These are phyloP conservation scores for Melanocharis versteri DNA, from an alignment of 2,113 vertebrate genomes.

Conservation along the genomic window DNA sequence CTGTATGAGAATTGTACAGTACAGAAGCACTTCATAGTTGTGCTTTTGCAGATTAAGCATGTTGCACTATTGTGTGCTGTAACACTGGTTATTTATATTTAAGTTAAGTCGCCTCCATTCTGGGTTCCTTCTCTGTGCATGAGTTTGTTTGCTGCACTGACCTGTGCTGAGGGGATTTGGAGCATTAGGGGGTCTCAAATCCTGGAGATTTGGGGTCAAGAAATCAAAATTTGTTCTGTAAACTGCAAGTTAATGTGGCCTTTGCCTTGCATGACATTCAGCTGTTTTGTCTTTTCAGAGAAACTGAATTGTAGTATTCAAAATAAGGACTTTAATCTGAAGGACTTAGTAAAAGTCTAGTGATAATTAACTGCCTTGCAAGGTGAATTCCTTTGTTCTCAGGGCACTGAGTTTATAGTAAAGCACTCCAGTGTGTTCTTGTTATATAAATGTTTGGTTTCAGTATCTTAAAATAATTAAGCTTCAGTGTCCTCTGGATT, in stretches of 20 bases:
- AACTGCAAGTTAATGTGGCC: background rate
- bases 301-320: background rate
- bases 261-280: background rate
- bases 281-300: background rate
- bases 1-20: rapidly evolving
- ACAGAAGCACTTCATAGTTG: background rate
- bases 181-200: background rate
- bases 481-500: background rate
- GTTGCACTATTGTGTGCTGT: background rate
- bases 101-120: background rate
- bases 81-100: background rate
- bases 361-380: background rate
- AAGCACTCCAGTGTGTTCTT: background rate
- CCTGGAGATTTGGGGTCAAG: background rate
- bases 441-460: background rate
- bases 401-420: background rate
- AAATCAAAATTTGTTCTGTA: background rate
- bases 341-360: background rate
- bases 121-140: background rate
- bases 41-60: background rate
- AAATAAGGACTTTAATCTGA: background rate
- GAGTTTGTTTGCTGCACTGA: background rate
- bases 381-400: background rate
- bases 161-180: background rate
- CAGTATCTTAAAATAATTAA: background rate